A percentile compares a stretch with the other conserved stretches of the same genome.
These are phyloP conservation scores for Osmoderma eremita DNA, from an alignment of 2,888 invertebrate species.

Conservation along the genomic window DNA sequence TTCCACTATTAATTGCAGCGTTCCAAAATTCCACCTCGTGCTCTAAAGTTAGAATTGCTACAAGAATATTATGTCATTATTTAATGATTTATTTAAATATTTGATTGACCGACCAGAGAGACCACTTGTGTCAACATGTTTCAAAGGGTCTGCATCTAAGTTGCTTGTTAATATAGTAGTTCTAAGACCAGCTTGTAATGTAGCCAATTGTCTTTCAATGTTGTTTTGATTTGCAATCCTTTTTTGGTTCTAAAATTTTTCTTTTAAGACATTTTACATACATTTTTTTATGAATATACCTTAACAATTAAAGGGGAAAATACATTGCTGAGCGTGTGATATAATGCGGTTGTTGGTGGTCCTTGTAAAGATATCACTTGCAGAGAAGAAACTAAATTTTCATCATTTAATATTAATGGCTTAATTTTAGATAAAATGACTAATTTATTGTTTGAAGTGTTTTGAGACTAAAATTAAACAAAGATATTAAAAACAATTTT, in stretches of 20 bases:
- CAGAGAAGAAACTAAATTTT: constrained; percentile 68
- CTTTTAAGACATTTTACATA: no score
- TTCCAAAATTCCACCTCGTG: constrained; percentile 81
- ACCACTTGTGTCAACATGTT: constrained; percentile 63
- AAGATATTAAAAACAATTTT: background rate
- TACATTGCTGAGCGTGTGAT: constrained; percentile 71
- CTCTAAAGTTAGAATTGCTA: constrained; percentile 73
- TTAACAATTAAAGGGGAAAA: constrained; percentile 64
- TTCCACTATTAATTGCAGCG: constrained; percentile 66
- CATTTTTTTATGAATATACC: constrained; percentile 46
- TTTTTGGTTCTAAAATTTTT: constrained; percentile 11
- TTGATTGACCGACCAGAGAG: constrained; percentile 51
- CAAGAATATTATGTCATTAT: constrained; percentile 41
- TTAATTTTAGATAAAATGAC: constrained; percentile 72
- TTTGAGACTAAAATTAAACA: constrained; percentile 27
- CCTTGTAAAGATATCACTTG: constrained; percentile 71
- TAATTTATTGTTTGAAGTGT: constrained; percentile 41
- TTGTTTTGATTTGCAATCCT: constrained; percentile 48
- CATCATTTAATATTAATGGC: constrained; percentile 68
- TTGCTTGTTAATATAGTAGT: constrained; percentile 54
- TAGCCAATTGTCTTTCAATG: constrained; percentile 58
- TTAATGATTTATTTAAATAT: no score
- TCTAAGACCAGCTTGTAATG: constrained; percentile 60
- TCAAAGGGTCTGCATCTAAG: constrained; percentile 45
- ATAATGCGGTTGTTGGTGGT: constrained; percentile 69